Evolutionary conservation across 2,797 vertebrate species (phyloP).

Genomic region (Eulemur mongoz): DNA sequence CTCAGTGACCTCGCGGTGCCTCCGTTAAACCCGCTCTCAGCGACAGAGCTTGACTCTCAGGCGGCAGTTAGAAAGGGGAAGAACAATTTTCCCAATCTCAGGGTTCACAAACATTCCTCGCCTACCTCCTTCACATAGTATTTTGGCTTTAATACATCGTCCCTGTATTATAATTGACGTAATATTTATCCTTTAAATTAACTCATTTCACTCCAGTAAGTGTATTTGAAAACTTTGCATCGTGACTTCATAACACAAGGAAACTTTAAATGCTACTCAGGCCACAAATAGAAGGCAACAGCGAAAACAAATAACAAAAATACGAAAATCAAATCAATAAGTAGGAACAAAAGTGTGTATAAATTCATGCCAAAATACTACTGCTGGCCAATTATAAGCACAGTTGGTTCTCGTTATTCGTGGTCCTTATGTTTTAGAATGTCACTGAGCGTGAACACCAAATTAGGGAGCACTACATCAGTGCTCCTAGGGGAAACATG

Average conservation of each 20-base stretch:
- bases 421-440: neutral
- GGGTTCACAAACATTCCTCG: neutral
- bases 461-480: neutral
- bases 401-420: neutral
- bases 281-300: neutral
- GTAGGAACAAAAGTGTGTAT: neutral
- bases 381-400: too few relatives aligned
- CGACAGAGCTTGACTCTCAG: neutral
- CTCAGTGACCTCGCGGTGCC: neutral
- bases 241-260: neutral
- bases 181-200: neutral
- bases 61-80: neutral
- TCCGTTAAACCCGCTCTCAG: neutral
- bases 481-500: neutral
- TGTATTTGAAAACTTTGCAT: neutral
- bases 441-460: neutral
- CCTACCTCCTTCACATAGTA: neutral
- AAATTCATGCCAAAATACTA: neutral
- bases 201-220: neutral
- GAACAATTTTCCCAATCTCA: neutral
- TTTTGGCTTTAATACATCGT: neutral
- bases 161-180: neutral
- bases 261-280: neutral
- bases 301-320: neutral
- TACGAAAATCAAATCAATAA: neutral